Evolutionary conservation across 2,888 invertebrate species (phyloP), one percentile per base, ranked within the genome.

Genomic region (Ormyrus labotus): DNA sequence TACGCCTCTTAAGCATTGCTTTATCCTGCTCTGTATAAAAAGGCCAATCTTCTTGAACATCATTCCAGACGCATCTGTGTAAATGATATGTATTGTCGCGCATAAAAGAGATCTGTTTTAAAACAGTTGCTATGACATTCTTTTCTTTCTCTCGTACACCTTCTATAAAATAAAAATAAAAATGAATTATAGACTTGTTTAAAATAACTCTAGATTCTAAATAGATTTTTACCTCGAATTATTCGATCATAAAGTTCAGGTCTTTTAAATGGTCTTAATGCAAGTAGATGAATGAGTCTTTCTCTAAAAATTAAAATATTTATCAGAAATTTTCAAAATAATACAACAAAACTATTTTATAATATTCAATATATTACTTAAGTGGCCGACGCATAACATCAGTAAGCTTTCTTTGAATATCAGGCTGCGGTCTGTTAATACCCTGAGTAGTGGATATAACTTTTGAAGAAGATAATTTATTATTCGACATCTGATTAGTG

Each of bases 31-130:
- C 97, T 34, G 95, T 94, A 90, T 97, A 98, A 92, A 96, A 98
- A 82, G 97, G 96, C 98, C 98, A 98, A 90, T 96, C 96, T 89
- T 96, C 96, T 87, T 96, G 95, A 84, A 98, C 97, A 90, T 98
- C 98, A 90, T 96, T 96, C 97, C 97, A 98, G 88, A 96, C 93
- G 89, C 95, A 95, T 88, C 96, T 95, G 87, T 95, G 95, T 91
- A 98, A 93, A 89, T 96, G 95, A 92, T 96, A 98, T 89, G 95
- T 95, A 92, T 98, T 98, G 92, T 98, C 97, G 91, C 96, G 95
- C 92, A 96, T 93, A 84, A 92, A 93, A 86, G 97, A 95, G 86
- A 98, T 95, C 90, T 96, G 95, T 87, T 95, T 95, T 89, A 98
- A 92, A 86, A 97, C 94, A 89, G 94, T 94, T 91, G 94, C 94